Evolutionary conservation across 2,888 invertebrate species (phyloP), one percentile per base, ranked within the genome.

Genomic region (Sussaba pulchella): DNA sequence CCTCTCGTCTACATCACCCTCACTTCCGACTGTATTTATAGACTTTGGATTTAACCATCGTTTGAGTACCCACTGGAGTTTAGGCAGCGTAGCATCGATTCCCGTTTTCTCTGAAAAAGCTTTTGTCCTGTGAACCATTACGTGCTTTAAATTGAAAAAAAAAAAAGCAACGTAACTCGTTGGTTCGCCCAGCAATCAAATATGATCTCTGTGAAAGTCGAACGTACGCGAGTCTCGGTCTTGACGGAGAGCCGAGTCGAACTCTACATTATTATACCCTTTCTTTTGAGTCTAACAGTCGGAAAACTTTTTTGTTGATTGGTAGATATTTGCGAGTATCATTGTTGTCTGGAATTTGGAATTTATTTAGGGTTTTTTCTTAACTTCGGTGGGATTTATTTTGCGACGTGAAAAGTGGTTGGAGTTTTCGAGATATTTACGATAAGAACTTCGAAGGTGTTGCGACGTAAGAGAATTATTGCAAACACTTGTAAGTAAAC

Each of bases 11-110:
- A 19, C 36, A 52, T 78, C 69, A 69, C 80, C 81, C 83, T 81
- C 78, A 77, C 75, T 78, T 72, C 73, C 71, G 26, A 77, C 84
- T 81, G 84, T 86, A 87, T 86, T 88, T 88, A 88, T 87, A 87
- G 85, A 84, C 83, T 83, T 82, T 54, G 81, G 81, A 85, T 87
- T 84, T 84, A 87, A 85, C 85, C 84, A 84, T 82, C 81, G 84
- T 84, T 83, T 79, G 84, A 86, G 79, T 80, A 77, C 73, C 71
- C 61, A 63, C 50, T 78, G 39, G 77, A 82, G 81, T 86, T 87
- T 84, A 81, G 72, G 82, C 78, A 50, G 41, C 67, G 54, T 41
- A 21, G 9, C 57, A 59, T 77, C 70, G 45, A 70, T 59, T 59
- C 45, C 47, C 59, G 24, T 17, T 21, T 24, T 12, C 36, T 10